These are phyloP conservation scores for Tanypteryx hageni DNA, from an alignment of 2,888 invertebrate species.

Conservation along the genomic window DNA sequence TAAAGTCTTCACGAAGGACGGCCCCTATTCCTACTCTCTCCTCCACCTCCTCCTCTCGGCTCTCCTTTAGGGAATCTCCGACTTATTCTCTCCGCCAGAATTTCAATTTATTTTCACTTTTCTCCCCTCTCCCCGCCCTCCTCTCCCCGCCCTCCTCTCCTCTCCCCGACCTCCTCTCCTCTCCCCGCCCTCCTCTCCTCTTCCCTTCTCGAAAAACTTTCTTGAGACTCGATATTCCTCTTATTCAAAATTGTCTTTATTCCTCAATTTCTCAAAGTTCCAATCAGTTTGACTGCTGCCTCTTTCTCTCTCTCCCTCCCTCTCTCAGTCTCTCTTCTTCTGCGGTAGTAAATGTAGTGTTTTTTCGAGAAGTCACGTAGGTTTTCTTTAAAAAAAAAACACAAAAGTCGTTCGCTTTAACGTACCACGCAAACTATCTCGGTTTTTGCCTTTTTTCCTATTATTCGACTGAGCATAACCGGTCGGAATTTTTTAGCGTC, in stretches of 20 bases:
- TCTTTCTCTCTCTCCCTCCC: not conserved
- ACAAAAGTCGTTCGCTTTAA: no score
- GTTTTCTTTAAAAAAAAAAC: not conserved
- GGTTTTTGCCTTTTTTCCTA: not conserved
- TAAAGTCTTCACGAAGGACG: not conserved
- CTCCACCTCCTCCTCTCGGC: not conserved
- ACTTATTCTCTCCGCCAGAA: not conserved
- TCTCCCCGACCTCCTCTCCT: not conserved
- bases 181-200: no score
- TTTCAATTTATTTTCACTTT: conserved; percentile 35
- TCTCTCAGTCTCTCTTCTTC: not conserved
- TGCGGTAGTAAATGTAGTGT: not conserved
- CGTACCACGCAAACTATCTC: not conserved
- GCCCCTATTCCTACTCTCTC: no score
- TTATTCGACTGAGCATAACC: no score
- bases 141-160: not conserved
- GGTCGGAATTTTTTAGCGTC: no score
- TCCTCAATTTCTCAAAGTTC: not conserved
- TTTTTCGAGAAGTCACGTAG: not conserved
- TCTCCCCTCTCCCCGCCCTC: not conserved
- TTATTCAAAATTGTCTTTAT: conserved; percentile 34
- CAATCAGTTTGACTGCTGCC: not conserved
- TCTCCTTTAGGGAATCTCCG: not conserved
- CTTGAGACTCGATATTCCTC: conserved; percentile 8
- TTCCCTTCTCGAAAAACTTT: not conserved